These are phyloP conservation scores for Tenthredo notha DNA, from an alignment of 2,888 invertebrate genomes.

Conservation along the genomic window DNA sequence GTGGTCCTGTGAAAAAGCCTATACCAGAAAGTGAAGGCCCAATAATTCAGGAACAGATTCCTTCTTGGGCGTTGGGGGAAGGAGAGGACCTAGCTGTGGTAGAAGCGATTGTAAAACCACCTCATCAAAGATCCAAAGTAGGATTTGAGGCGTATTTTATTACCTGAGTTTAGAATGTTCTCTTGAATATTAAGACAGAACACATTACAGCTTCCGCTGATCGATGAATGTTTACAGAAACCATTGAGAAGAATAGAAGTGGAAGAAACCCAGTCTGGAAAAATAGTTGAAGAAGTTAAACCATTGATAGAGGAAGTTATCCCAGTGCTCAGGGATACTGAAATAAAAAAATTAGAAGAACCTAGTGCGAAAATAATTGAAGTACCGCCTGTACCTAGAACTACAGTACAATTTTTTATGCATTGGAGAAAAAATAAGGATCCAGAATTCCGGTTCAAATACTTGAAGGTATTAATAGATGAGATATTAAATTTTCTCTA, in stretches of 20 bases:
- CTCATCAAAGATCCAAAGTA: conserved; percentile 84
- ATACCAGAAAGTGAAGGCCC: conserved; percentile 54
- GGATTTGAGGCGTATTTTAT: conserved; percentile 51
- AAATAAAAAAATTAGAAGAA: conserved; percentile 51
- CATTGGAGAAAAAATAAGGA: conserved; percentile 82
- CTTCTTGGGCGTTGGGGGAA: conserved; percentile 77
- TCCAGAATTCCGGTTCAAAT: conserved; percentile 80
- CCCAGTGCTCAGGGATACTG: conserved; percentile 58
- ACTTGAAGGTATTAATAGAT: conserved; percentile 79
- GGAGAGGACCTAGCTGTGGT: conserved; percentile 75
- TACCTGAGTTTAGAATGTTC: conserved; percentile 43
- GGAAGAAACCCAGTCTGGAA: conserved; percentile 78
- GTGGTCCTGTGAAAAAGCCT: conserved; percentile 21
- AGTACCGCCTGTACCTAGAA: conserved; percentile 80
- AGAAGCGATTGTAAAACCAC: conserved; percentile 82
- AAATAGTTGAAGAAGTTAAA: conserved; percentile 58
- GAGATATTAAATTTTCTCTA: no score
- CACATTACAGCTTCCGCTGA: neutral
- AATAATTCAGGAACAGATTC: conserved; percentile 71
- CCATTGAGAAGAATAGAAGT: conserved; percentile 81
- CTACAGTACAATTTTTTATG: conserved; percentile 84
- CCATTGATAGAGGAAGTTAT: conserved; percentile 45
- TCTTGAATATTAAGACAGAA: neutral
- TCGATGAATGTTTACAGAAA: conserved; percentile 77
- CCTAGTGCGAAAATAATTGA: conserved; percentile 56